Conservation (phyloP, 2,113 vertebrate genomes). For the Pterocles gutturalis region DNA sequence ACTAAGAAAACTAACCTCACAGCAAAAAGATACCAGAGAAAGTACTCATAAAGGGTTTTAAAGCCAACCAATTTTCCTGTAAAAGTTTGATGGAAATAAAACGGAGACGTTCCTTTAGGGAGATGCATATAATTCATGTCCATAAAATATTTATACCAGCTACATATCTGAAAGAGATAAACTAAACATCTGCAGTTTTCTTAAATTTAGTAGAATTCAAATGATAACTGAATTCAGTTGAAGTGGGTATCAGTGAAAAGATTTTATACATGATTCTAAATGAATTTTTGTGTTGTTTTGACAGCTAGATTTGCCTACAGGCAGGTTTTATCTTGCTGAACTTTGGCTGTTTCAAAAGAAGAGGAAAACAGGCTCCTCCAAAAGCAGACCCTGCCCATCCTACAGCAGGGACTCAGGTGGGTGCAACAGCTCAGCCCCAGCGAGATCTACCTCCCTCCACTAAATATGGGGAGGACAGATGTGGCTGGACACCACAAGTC, state of each 20-base stretch:
- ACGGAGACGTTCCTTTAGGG: not conserved
- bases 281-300: not conserved
- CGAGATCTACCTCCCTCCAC: not conserved
- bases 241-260: not conserved
- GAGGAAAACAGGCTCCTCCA: not conserved
- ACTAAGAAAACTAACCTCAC: not conserved
- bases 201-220: not conserved
- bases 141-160: not conserved
- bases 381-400: not conserved
- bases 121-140: not conserved
- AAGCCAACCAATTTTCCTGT: not conserved
- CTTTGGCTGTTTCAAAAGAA: not conserved
- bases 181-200: not conserved
- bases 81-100: not conserved
- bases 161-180: not conserved
- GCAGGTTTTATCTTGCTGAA: not conserved
- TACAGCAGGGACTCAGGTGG: not conserved
- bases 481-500: not conserved
- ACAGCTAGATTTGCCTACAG: not conserved
- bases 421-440: not conserved
- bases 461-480: not conserved
- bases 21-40: not conserved
- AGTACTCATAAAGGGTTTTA: not conserved
- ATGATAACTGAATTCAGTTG: not conserved
- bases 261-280: not conserved